Base-by-base conservation (phyloP, 2,888 invertebrate genomes). In the Latrodectus elegans region DNA sequence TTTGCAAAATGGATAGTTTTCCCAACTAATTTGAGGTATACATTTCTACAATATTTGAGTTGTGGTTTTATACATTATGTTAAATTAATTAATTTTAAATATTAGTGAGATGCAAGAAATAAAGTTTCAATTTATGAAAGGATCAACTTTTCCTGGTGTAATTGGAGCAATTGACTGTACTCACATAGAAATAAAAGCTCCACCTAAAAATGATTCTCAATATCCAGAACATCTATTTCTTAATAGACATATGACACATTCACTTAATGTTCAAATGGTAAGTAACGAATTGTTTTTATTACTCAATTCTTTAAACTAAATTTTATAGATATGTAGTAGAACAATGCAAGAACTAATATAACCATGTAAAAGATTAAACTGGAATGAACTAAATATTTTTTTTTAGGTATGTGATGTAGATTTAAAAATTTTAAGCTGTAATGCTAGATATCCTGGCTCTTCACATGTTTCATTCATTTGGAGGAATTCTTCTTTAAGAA, bases 381-480 rank as follows among this genome's bases (percentile, higher is more conserved):
- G 38, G 38, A 38, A 1, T 6, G 4, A 38, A 3, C 38, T 2
- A 6, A 38, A 38, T 15, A 11, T 3, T 67, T 8, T 67, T 12
- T 67, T 17, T 8, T 67, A 67, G 17, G 26, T 67, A 22, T 67
- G 67, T 17, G 17, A 17, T 15, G 4, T 0, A 22, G 8, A 67
- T n/a, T 17, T 67, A n/a, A 15, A 15, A 17, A 67, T 67, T 67
- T 67, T 67, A 15, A 67, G 4, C n/a, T 11, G n/a, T 22, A 67
- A n/a, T 67, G 67, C 67, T 22, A n/a, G 17, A n/a, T n/a, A n/a
- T 67, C 17, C 17, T 67, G 67, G 17, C 11, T 22, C 17, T 4
- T 22, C 67, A n/a, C 67, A 67, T n/a, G 67, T 15, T n/a, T 67
- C 67, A 12, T 67, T n/a, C n/a, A 67, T 67, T 10, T 67, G 67